These are phyloP conservation scores for Chrysolina oricalcia DNA, from an alignment of 2,888 invertebrate species.

Conservation along the genomic window DNA sequence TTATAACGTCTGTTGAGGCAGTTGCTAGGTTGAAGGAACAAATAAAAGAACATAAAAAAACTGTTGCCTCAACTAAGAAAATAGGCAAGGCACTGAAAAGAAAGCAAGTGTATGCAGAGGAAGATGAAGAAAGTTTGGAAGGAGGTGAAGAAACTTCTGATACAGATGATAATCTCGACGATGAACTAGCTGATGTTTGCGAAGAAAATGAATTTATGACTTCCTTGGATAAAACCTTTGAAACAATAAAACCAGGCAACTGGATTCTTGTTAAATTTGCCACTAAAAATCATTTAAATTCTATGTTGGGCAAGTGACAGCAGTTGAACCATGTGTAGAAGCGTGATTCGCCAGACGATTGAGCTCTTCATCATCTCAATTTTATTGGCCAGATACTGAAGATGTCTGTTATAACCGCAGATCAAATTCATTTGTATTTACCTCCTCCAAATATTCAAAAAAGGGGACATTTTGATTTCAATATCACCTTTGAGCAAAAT, in stretches of 20 bases:
- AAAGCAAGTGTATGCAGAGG: not conserved
- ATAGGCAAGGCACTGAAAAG: not conserved
- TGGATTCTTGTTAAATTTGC: slow-evolving; percentile 6
- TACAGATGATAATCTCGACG: slow-evolving; percentile 14
- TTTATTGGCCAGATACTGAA: slow-evolving; percentile 6
- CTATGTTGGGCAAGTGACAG: slow-evolving; percentile 5
- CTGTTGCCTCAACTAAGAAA: too few species aligned
- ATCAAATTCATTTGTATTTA: slow-evolving; percentile 7
- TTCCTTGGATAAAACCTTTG: not conserved
- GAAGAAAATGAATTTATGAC: slow-evolving; percentile 6
- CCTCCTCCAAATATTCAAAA: not conserved
- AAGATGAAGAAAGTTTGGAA: slow-evolving; percentile 9
- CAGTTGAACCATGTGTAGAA: slow-evolving; percentile 3
- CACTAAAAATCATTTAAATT: slow-evolving; percentile 6
- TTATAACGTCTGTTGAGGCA: slow-evolving; percentile 4
- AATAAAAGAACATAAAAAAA: too few species aligned
- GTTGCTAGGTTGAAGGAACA: not conserved
- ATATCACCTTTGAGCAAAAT: slow-evolving; percentile 6
- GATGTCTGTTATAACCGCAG: slow-evolving; percentile 1
- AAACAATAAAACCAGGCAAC: slow-evolving; percentile 2
- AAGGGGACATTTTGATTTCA: slow-evolving; percentile 13
- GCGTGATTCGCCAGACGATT: not conserved
- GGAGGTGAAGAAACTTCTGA: slow-evolving; percentile 1
- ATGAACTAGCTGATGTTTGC: slow-evolving; percentile 7
- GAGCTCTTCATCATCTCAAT: slow-evolving; percentile 7